Evolutionary conservation across 2,797 vertebrate species (phyloP).

Genomic region (Scarus forsteni): DNA sequence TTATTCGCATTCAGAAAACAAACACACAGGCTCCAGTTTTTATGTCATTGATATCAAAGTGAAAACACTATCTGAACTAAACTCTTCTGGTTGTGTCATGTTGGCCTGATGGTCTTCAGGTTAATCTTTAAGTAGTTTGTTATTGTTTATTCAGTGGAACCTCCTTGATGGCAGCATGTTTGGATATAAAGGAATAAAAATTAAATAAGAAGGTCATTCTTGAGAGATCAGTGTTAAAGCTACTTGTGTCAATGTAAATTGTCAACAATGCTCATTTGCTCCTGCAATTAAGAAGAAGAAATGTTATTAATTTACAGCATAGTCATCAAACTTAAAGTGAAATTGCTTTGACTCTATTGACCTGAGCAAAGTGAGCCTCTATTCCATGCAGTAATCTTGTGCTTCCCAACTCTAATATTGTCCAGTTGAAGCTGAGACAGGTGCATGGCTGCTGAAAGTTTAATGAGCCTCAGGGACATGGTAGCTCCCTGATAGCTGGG

Average conservation of each 20-base stretch:
- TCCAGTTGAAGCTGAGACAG: constrained; percentile 63
- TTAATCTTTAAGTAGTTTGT: not conserved
- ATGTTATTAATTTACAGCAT: constrained; percentile 4
- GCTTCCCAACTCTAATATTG: constrained; percentile 51
- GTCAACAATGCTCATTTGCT: not conserved
- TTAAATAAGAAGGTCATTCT: constrained; percentile 1
- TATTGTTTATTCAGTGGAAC: not conserved
- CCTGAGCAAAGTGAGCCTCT: constrained; percentile 10
- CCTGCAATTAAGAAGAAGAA: constrained; percentile 28
- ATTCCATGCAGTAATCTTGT: constrained; percentile 11
- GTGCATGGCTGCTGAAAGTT: constrained; percentile 80
- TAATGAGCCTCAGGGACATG: constrained; percentile 81
- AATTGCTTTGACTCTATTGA: constrained; percentile 8
- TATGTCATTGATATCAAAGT: not conserved
- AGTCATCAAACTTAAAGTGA: constrained; percentile 9
- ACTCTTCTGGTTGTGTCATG: not conserved
- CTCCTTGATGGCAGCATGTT: not conserved
- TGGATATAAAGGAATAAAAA: constrained; percentile 29
- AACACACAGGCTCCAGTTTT: not conserved
- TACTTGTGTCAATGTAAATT: constrained; percentile 1
- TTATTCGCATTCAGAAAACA: not conserved
- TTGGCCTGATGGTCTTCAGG: not conserved
- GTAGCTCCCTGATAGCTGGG: constrained; percentile 77
- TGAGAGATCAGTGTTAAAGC: constrained; percentile 12
- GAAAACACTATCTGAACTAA: not conserved